phyloP scores from a whole-genome alignment of 1,140 invertebrate species.

The Cataglyphis hispanica region DNA sequence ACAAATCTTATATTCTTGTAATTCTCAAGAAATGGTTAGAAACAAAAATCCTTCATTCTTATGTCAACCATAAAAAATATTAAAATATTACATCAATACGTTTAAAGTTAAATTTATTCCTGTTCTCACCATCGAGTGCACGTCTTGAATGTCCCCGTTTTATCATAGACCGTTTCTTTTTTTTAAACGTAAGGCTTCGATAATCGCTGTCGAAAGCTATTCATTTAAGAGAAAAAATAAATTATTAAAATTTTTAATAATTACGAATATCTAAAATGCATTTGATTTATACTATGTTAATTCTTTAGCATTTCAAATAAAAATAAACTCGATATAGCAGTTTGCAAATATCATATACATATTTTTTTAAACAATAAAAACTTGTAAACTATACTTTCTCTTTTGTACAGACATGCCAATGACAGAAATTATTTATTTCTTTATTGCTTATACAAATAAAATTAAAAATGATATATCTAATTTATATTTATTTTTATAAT shows the following conservation, averaged over 20 bases:
- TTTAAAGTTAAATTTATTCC: neutral
- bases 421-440: neutral
- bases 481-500: constrained; percentile 20
- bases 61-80: neutral
- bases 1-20: too few relatives aligned
- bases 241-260: neutral
- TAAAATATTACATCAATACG: constrained; percentile 1
- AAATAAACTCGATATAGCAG: neutral
- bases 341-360: neutral
- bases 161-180: constrained; percentile 18
- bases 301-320: neutral
- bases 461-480: constrained; percentile 5
- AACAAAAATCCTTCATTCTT: neutral
- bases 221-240: neutral
- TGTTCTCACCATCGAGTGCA: constrained; percentile 33
- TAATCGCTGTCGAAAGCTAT: constrained; percentile 14
- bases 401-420: neutral
- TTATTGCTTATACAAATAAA: constrained; percentile 14
- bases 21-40: neutral
- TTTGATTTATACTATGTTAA: too few relatives aligned
- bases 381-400: neutral
- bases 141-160: constrained; percentile 43
- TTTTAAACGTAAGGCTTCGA: constrained; percentile 40
- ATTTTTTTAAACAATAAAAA: neutral
- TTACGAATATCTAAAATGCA: too few relatives aligned